These are phyloP conservation scores for Diplazon laetatorius DNA, from an alignment of 2,888 invertebrate genomes.

Conservation along the genomic window DNA sequence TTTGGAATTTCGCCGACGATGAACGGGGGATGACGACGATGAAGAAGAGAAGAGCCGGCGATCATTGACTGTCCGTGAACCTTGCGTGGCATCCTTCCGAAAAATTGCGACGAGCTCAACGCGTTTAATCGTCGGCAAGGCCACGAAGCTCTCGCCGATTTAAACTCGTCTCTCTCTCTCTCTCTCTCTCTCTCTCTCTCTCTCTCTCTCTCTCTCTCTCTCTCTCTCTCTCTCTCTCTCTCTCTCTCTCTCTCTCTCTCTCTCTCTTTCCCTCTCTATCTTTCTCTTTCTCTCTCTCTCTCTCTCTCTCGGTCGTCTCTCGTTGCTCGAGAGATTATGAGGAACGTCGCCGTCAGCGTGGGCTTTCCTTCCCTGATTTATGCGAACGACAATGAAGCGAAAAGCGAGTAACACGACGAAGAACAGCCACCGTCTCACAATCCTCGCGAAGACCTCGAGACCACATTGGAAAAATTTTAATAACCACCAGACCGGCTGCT, in stretches of 20 bases:
- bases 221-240: no score
- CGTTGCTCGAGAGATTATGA: conserved; percentile 29
- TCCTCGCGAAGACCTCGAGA: background rate
- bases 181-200: no score
- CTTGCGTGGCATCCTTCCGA: conserved; percentile 30
- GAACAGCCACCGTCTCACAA: background rate
- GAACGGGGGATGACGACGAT: no score
- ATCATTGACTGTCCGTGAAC: conserved; percentile 42
- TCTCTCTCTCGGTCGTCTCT: background rate
- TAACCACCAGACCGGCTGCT: no score
- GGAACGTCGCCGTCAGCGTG: conserved; percentile 43
- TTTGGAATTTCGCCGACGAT: background rate
- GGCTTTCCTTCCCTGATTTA: conserved; percentile 55
- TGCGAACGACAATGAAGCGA: conserved; percentile 28
- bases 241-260: no score
- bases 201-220: no score
- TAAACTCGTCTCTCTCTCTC: no score
- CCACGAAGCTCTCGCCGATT: no score
- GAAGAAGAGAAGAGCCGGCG: no score
- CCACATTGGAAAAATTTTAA: background rate
- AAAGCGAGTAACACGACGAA: conserved; percentile 19
- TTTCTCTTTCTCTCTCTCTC: no score
- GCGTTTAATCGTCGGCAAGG: background rate
- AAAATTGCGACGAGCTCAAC: conserved; percentile 20
- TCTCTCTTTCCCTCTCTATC: no score